Base-by-base conservation (phyloP, 2,888 invertebrate genomes). In the Pyrrhosoma nymphula region DNA sequence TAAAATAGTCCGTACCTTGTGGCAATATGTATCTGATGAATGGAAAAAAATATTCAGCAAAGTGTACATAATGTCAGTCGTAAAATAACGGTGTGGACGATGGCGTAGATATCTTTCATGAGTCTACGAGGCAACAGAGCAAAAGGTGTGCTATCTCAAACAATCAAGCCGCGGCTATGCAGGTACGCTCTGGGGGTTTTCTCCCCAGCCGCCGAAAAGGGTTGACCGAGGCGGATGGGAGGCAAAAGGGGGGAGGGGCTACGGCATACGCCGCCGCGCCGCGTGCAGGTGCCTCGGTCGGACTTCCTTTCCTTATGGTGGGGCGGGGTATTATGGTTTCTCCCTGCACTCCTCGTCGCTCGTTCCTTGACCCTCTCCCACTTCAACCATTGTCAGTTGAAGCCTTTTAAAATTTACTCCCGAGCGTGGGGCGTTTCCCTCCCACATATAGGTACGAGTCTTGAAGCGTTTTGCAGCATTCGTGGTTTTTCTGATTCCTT, bases 241-340 rank as follows among this genome's bases (percentile, higher is more conserved):
- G 89, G 60, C 2, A n/a, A 60, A 47, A 4, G 47, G 47, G 20
- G 20, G 63, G 6, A 14, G 26, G 63, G 91, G 60, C 2, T 60
- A 14, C 2, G 39, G 63, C 60, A 23, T 69, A 56, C 26, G 35
- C 2, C 26, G 35, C n/a, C 47, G 26, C 69, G 47, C 69, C 69
- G 39, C 69, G n/a, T n/a, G 93, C 93, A 93, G 93, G 93, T 93
- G 93, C 63, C 69, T 30, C 47, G 69, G 63, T 93, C 47, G 69
- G 93, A 93, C 93, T 93, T 93, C 47, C 93, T 93, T 75, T 47
- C 69, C 69, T 93, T 93, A 39, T 60, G 69, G 69, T n/a, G 10
- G 63, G 63, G 16, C 39, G 93, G 93, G 82, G 82, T 82, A 93
- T 93, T 93, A 93, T 93, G 93, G 93, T 93, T 93, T 93, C 91